A percentile compares a stretch with the other conserved stretches of the same genome.
Conservation (phyloP, 2,797 vertebrate species). For the Fundulus diaphanus region DNA sequence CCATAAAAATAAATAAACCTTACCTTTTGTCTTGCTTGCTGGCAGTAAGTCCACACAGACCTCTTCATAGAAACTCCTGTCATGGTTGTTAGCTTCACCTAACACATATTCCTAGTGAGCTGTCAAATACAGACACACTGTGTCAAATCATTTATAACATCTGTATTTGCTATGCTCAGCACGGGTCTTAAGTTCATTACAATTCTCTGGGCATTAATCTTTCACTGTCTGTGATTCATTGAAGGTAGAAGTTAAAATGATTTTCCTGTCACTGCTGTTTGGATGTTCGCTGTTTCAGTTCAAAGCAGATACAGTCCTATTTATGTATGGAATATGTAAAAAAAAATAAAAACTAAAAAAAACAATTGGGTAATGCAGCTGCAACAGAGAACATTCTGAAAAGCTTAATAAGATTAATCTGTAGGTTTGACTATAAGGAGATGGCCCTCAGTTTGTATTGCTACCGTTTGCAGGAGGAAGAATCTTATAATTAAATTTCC, state of each 20-base stretch:
- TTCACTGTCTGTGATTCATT: neutral
- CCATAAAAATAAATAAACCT: neutral
- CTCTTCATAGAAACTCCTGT: neutral
- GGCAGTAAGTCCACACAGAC: neutral
- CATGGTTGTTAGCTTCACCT: neutral
- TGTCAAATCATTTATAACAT: neutral
- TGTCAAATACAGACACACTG: neutral
- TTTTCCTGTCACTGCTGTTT: neutral
- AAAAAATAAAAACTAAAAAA: too few species aligned
- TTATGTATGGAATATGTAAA: neutral
- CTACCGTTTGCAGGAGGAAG: too few species aligned
- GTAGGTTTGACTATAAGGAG: too few species aligned
- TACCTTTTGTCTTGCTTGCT: neutral
- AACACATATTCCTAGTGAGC: neutral
- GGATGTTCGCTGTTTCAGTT: neutral
- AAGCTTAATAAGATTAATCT: too few species aligned
- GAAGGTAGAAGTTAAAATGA: neutral
- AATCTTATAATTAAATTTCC: too few species aligned
- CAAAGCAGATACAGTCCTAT: neutral
- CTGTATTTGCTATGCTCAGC: constrained; percentile 1
- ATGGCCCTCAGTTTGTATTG: too few species aligned
- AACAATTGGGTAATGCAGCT: too few species aligned
- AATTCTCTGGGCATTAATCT: neutral
- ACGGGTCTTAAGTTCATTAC: neutral
- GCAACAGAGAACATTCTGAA: too few species aligned